Evolutionary conservation across 2,797 vertebrate species (phyloP), one percentile per base, ranked within the genome.

Genomic region (Lutjanus argentimaculatus): DNA sequence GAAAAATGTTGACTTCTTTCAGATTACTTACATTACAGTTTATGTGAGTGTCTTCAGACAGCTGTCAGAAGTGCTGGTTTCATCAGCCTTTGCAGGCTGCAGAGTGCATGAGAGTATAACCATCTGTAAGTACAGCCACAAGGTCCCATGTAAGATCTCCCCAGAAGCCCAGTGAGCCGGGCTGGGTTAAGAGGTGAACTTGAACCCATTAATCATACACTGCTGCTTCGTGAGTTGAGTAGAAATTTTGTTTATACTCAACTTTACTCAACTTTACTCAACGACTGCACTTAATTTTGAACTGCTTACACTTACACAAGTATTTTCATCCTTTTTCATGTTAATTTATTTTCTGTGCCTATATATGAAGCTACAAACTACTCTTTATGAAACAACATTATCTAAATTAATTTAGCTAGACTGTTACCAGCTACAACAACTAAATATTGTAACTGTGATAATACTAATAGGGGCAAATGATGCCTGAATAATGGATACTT

Each of bases 201-300:
- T 84, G n/a, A 57, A 66, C 61, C 57, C 83, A 90, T 91, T 91
- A 88, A 88, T 89, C 86, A 91, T 43, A 84, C 40, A 82, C 53
- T 72, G 57, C 73, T 69, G 76, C 75, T 53, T 77, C 46, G 36
- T 67, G 63, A 71, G 43, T 53, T 53, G 55, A 68, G 13, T 8
- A 79, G 22, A 45, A 77, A 56, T 3, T 46, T 25, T 14, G 16
- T n/a, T 51, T 40, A 16, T 56, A n/a, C 17, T 19, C 19, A 48
- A 22, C n/a, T 49, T 66, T 22, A 3, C 15, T 14, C 7, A 14
- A n/a, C 45, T 21, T 2, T 45, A 45, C 7, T 30, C 11, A 2
- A 22, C 30, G 2, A 21, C 13, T 25, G 17, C 13, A 57, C 56
- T 48, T 11, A 67, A 49, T n/a, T 72, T 59, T 43, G 9, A 40